These are phyloP conservation scores for Pocillopora grandis DNA, from an alignment of 92 coral and sea anemone genomes.

Conservation along the genomic window DNA sequence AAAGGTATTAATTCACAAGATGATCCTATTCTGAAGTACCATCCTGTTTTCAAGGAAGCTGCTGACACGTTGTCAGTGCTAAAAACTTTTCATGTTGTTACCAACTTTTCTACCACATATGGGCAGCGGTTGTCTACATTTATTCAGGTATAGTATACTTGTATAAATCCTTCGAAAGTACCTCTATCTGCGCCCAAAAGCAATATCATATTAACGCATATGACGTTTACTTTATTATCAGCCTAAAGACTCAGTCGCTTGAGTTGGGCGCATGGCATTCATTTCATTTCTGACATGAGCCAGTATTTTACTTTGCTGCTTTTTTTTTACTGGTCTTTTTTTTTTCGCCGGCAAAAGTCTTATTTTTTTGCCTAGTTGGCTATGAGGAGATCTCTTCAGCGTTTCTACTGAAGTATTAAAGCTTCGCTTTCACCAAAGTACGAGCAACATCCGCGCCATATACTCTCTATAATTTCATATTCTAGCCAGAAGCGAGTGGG, in stretches of 20 bases:
- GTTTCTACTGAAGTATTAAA: not conserved
- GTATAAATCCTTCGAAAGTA: not conserved
- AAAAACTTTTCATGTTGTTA: conserved; percentile 4
- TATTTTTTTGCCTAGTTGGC: too few relatives aligned
- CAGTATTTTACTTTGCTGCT: too few relatives aligned
- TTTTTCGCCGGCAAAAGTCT: too few relatives aligned
- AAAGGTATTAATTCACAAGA: conserved; percentile 2
- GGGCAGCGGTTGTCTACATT: conserved; percentile 27
- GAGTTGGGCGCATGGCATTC: too few relatives aligned
- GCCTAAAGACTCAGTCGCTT: too few relatives aligned
- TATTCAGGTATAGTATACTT: conserved; percentile 17
- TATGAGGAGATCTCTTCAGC: not conserved
- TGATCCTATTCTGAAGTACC: conserved; percentile 20
- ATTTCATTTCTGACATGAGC: too few relatives aligned
- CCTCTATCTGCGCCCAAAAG: too few relatives aligned
- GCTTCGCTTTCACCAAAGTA: not conserved
- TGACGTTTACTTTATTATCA: too few relatives aligned
- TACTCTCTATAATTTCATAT: not conserved
- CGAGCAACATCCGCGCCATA: not conserved
- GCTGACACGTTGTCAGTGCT: conserved; percentile 23
- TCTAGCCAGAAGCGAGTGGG: conserved; percentile 43
- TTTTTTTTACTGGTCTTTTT: too few relatives aligned
- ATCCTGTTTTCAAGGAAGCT: conserved; percentile 9
- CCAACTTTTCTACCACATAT: conserved; percentile 13
- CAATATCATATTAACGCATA: too few relatives aligned